Percentiles rank a stretch among this genome's conserved stretches.
Evolutionary conservation across 92 coral and sea anemone genomes (phyloP).

Genomic region (Nematostella vectensis): DNA sequence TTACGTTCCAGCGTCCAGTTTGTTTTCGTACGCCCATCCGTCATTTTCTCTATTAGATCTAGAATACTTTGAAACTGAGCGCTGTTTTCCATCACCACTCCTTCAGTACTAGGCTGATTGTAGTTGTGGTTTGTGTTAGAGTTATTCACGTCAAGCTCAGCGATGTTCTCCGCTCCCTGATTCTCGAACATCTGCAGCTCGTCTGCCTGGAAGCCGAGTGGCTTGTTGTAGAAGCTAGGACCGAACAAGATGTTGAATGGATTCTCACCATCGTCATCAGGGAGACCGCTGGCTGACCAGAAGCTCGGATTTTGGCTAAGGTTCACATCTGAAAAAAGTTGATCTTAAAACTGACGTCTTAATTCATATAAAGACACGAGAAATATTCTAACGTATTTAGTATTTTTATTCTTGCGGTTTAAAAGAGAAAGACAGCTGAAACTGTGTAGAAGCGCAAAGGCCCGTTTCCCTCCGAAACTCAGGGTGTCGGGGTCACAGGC

Average conservation of each 20-base stretch:
- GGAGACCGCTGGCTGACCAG: conserved; percentile 59
- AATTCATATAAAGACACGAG: no score
- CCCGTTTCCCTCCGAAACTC: no score
- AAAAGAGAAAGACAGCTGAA: no score
- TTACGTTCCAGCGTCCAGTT: conserved; percentile 2
- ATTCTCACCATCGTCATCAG: conserved; percentile 21
- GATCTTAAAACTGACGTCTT: neutral
- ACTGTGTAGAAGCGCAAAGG: no score
- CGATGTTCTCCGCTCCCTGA: conserved; percentile 7
- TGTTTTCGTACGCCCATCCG: conserved; percentile 27
- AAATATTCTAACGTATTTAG: no score
- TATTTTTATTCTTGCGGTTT: no score
- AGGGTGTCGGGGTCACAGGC: no score
- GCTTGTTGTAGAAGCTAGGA: conserved; percentile 52
- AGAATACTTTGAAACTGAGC: conserved; percentile 71
- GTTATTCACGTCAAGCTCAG: conserved; percentile 6
- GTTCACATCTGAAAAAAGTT: neutral
- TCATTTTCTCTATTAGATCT: conserved; percentile 73
- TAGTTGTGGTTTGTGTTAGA: neutral
- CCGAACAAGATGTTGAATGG: conserved; percentile 59
- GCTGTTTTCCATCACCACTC: conserved; percentile 25
- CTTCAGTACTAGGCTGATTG: neutral
- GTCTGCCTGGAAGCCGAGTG: conserved; percentile 61
- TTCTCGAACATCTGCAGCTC: conserved; percentile 77
- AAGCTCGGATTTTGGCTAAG: conserved; percentile 37